phyloP scores from a whole-genome alignment of 37 sponge, comb jelly and placozoan genomes.

The Geodia barretti region DNA sequence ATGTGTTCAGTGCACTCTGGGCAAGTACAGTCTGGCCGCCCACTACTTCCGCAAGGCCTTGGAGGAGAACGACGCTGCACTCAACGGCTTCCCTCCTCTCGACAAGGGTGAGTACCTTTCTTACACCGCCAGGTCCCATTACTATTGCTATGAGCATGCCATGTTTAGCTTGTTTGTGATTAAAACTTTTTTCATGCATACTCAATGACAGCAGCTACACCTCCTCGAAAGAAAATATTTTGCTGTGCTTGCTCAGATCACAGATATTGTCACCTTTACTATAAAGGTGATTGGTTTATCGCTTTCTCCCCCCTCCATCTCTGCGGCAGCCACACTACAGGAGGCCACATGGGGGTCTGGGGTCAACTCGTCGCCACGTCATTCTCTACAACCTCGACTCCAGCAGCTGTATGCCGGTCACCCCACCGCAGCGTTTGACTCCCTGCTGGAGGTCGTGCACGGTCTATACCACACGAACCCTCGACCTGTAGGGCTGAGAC shows the following conservation, averaged over 20 bases:
- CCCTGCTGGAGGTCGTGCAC: constrained; percentile 86
- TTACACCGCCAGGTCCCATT: neutral
- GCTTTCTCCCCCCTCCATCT: neutral
- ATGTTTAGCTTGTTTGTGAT: no score
- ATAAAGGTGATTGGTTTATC: neutral
- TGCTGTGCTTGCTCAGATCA: neutral
- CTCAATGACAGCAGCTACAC: no score
- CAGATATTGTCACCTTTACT: neutral
- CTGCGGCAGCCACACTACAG: constrained; percentile 80
- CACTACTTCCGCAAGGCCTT: constrained; percentile 90
- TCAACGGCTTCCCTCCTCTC: constrained; percentile 82
- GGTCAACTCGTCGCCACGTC: constrained; percentile 87
- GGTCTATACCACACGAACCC: no score
- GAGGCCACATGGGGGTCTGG: constrained; percentile 76
- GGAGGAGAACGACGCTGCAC: constrained; percentile 92
- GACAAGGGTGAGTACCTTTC: constrained; percentile 59
- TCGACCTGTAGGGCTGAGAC: no score
- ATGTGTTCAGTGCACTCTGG: constrained; percentile 87
- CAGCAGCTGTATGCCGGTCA: constrained; percentile 91
- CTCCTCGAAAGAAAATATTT: neutral
- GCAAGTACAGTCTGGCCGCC: constrained; percentile 82
- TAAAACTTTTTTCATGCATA: no score
- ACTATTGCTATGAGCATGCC: no score
- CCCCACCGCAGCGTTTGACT: constrained; percentile 88
- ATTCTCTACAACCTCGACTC: constrained; percentile 93